These are phyloP conservation scores for Zelostemma sp. DNA, from an alignment of 1,140 invertebrate species.

Conservation along the genomic window DNA sequence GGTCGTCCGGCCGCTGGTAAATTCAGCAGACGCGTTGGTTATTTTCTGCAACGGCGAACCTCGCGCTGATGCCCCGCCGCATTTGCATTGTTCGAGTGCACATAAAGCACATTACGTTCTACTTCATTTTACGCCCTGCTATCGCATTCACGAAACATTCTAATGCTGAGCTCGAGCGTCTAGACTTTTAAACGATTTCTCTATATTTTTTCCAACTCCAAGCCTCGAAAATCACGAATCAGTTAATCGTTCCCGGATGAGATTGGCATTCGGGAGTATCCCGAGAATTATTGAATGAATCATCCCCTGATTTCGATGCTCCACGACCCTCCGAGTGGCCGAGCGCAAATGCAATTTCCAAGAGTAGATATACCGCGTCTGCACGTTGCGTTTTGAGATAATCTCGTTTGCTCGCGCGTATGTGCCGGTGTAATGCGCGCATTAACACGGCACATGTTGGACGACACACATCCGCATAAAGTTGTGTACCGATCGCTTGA, in stretches of 20 bases:
- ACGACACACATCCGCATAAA: conserved; percentile 7
- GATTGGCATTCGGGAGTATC: no score
- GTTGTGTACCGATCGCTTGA: conserved; percentile 23
- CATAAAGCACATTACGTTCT: conserved; percentile 27
- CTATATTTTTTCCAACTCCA: conserved; percentile 27
- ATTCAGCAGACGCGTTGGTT: conserved; percentile 37
- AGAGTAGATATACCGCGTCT: conserved; percentile 18
- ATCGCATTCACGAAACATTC: conserved; percentile 10
- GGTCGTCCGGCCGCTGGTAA: conserved; percentile 29
- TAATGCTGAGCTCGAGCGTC: no score
- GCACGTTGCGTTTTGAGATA: conserved; percentile 15
- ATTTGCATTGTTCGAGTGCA: conserved; percentile 38
- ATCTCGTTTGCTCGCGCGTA: conserved; percentile 32
- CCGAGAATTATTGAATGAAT: conserved; percentile 30
- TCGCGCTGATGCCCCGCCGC: conserved; percentile 26
- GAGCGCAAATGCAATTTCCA: conserved; percentile 36
- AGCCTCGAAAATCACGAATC: no score
- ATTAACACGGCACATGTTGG: conserved; percentile 10
- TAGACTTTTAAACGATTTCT: not conserved
- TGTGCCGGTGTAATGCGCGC: conserved; percentile 24
- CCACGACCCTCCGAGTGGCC: conserved; percentile 22
- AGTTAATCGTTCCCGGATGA: no score
- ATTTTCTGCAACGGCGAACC: conserved; percentile 41
- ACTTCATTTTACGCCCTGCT: conserved; percentile 25
- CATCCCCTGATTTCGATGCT: conserved; percentile 37